These are phyloP conservation scores for Nyctibius grandis DNA, from an alignment of 2,797 vertebrate species.

Conservation along the genomic window DNA sequence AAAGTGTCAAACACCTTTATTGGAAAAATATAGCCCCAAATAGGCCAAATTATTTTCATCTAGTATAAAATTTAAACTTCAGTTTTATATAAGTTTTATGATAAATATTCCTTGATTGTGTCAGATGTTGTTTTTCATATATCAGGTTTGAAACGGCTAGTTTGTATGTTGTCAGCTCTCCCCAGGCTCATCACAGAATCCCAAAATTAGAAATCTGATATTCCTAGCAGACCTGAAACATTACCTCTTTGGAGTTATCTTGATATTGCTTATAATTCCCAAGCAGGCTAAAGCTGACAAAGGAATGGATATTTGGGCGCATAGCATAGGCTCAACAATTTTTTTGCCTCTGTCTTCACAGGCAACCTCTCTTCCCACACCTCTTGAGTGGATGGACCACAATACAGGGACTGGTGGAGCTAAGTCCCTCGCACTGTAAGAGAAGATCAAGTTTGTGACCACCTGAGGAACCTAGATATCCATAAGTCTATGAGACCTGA, in stretches of 20 bases:
- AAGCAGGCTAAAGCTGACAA: neutral
- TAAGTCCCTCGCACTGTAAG: too few relatives aligned
- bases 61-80: neutral
- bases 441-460: too few relatives aligned
- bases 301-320: neutral
- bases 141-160: neutral
- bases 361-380: too few relatives aligned
- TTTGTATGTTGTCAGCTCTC: neutral
- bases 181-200: neutral
- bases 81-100: too few relatives aligned
- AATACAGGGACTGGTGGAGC: too few relatives aligned
- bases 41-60: neutral
- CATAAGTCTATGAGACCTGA: too few relatives aligned
- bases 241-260: neutral
- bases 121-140: neutral
- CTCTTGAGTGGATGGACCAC: too few relatives aligned
- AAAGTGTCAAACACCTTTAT: neutral
- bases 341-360: too few relatives aligned
- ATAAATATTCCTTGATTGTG: neutral
- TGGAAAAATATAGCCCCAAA: neutral
- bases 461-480: too few relatives aligned
- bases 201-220: neutral
- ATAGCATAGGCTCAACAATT: neutral
- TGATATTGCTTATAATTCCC: neutral
- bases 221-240: neutral